Conservation (phyloP, 2,888 invertebrate genomes). For the Dione vanillae region DNA sequence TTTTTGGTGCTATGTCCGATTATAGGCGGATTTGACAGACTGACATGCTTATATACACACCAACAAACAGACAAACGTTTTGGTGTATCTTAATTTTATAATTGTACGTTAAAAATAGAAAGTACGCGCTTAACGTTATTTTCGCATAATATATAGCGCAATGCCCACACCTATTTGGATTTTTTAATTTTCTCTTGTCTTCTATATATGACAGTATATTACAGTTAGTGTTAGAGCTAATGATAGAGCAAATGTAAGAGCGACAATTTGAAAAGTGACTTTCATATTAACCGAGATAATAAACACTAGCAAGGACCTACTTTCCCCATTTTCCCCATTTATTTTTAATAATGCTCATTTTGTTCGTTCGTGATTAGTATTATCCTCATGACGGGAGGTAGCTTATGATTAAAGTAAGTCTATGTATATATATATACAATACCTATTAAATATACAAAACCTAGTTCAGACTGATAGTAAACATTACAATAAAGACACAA, state of each 20-base stretch:
- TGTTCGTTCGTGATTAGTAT: neutral
- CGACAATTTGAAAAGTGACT: constrained; percentile 12
- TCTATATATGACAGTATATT: neutral
- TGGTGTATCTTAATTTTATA: too few species aligned
- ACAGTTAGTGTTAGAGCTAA: neutral
- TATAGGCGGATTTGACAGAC: too few species aligned
- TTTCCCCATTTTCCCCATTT: constrained; percentile 17
- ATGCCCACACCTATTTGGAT: neutral
- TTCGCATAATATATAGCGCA: too few species aligned
- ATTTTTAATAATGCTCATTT: constrained; percentile 27
- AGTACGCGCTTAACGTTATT: too few species aligned
- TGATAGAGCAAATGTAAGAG: constrained; percentile 1
- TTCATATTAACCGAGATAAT: constrained; percentile 22
- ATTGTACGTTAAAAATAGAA: too few species aligned
- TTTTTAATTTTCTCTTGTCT: neutral
- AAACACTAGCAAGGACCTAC: constrained; percentile 26
- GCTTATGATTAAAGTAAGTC: neutral
- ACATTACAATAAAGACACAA: too few species aligned
- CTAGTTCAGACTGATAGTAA: too few species aligned
- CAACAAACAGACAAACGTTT: too few species aligned
- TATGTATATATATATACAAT: too few species aligned
- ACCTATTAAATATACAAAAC: too few species aligned
- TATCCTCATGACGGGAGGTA: neutral
- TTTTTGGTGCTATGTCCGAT: too few species aligned
- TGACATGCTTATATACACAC: too few species aligned